Evolutionary conservation across 2,797 vertebrate species (phyloP).

Genomic region (Phrynocephalus vlangalii): DNA sequence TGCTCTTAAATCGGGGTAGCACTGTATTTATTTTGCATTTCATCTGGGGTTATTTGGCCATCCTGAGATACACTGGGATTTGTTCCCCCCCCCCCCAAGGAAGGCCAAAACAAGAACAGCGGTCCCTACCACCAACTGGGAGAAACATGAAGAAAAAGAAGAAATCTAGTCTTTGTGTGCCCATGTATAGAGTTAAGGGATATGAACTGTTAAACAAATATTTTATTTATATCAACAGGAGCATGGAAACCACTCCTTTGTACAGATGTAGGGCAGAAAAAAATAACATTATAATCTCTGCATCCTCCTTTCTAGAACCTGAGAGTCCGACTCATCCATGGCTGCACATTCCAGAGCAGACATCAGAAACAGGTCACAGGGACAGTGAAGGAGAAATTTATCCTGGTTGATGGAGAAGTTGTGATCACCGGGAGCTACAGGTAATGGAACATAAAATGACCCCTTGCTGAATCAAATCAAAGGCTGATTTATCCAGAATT

Average conservation of each 20-base stretch:
- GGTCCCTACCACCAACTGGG: no score
- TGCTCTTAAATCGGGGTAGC: no score
- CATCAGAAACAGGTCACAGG: conserved; percentile 82
- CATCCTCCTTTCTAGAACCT: conserved; percentile 81
- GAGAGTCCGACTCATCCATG: conserved; percentile 80
- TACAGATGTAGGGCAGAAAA: background rate
- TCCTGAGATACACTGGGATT: background rate
- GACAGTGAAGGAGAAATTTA: conserved; percentile 85
- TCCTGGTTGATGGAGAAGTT: conserved; percentile 85
- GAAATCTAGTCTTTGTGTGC: no score
- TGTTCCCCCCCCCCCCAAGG: background rate
- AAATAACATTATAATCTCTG: background rate
- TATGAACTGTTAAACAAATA: background rate
- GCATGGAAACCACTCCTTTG: background rate
- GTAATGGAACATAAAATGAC: conserved; percentile 67
- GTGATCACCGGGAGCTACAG: conserved; percentile 91
- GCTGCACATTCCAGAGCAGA: conserved; percentile 84
- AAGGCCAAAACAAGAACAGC: no score
- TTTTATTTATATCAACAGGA: background rate
- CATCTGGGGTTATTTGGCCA: background rate
- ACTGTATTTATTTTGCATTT: background rate
- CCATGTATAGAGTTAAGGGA: no score
- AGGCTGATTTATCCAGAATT: background rate
- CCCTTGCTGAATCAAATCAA: background rate
- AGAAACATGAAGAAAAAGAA: no score